Evolutionary conservation across 1,140 invertebrate species (phyloP).

Genomic region (Ceratosolen solmsi): DNA sequence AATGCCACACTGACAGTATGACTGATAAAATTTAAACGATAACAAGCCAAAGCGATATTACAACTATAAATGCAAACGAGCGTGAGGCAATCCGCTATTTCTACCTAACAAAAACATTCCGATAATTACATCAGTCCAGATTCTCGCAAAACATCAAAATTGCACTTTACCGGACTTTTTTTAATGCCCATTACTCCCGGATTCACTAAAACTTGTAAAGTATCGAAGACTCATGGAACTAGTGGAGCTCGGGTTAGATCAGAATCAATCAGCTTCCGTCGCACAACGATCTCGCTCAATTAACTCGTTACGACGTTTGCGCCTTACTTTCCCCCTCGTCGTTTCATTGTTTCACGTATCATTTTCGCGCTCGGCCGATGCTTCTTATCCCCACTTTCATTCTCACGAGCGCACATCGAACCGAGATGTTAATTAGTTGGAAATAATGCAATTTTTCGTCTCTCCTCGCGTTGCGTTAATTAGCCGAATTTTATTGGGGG

Average conservation of each 20-base stretch:
- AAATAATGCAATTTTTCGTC: slow-evolving; percentile 1
- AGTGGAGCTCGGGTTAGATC: background rate
- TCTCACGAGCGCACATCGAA: background rate
- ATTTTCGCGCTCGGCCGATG: background rate
- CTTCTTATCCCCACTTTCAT: background rate
- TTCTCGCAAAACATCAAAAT: background rate
- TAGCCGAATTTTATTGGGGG: slow-evolving; percentile 9
- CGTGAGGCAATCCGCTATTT: background rate
- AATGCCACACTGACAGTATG: background rate
- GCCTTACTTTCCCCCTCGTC: slow-evolving; percentile 43
- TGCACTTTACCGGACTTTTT: too few species aligned
- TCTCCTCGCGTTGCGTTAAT: background rate
- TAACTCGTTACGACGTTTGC: slow-evolving; percentile 61
- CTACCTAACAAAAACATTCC: background rate
- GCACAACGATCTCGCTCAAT: slow-evolving; percentile 53
- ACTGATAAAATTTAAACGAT: background rate
- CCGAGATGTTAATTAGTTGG: slow-evolving; percentile 27
- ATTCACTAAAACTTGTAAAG: too few species aligned
- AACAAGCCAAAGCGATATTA: background rate
- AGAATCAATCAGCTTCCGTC: slow-evolving; percentile 15
- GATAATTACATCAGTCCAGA: background rate
- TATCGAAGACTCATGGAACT: background rate
- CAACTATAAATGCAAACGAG: background rate
- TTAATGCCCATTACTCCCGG: too few species aligned
- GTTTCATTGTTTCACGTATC: background rate